These are phyloP conservation scores for Zygogramma bicolorata DNA, from an alignment of 2,888 invertebrate genomes.

Conservation along the genomic window DNA sequence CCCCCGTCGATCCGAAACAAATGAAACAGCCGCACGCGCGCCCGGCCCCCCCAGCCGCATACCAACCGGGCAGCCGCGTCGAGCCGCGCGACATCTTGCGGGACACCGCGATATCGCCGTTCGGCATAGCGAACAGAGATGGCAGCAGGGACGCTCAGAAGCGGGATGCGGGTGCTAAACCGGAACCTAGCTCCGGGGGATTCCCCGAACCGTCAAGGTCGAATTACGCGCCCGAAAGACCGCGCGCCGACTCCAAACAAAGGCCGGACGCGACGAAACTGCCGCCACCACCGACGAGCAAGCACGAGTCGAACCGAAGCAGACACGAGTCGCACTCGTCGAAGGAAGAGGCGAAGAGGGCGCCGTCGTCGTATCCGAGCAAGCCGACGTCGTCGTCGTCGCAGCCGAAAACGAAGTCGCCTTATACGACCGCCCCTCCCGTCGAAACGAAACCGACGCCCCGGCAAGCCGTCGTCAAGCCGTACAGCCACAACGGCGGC, in stretches of 20 bases:
- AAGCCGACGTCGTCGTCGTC: constrained; percentile 62
- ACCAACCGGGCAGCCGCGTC: constrained; percentile 42
- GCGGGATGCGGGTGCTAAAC: background rate
- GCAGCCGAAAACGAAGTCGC: constrained; percentile 63
- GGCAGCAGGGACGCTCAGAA: background rate
- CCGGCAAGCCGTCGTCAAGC: constrained; percentile 34
- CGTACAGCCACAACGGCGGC: constrained; percentile 20
- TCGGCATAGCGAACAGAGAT: constrained; percentile 47
- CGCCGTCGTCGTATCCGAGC: constrained; percentile 55
- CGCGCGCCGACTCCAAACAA: too few species aligned
- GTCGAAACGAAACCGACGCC: constrained; percentile 64
- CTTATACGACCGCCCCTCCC: constrained; percentile 57
- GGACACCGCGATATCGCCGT: constrained; percentile 59
- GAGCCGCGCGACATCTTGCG: constrained; percentile 61
- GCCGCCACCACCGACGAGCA: constrained; percentile 47
- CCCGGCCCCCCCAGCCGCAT: constrained; percentile 51
- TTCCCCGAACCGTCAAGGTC: too few species aligned
- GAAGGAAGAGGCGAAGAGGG: constrained; percentile 60
- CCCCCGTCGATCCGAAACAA: constrained; percentile 59
- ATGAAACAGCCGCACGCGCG: constrained; percentile 58
- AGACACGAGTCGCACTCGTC: constrained; percentile 58
- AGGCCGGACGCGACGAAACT: constrained; percentile 57
- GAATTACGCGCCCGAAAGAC: too few species aligned
- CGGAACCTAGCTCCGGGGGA: too few species aligned
- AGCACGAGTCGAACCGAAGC: constrained; percentile 51